Evolutionary conservation across 2,888 invertebrate species (phyloP).

Genomic region (Dynastes tityus): DNA sequence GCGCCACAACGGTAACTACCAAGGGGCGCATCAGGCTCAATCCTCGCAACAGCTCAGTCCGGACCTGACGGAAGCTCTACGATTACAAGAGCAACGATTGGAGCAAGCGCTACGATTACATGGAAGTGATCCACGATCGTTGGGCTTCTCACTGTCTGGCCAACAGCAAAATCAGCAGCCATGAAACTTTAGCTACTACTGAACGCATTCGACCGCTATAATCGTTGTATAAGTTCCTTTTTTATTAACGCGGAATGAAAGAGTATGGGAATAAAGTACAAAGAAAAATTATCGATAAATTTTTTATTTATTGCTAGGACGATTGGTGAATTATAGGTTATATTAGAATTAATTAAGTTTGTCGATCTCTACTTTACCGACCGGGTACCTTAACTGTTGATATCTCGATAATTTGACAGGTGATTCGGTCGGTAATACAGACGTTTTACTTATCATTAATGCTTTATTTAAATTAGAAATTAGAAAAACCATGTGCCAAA

Average conservation of each 20-base stretch:
- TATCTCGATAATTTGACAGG: background rate
- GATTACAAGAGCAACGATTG: conserved; percentile 82
- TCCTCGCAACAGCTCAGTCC: conserved; percentile 74
- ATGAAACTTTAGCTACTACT: conserved; percentile 89
- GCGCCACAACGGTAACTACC: conserved; percentile 69
- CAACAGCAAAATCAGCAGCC: conserved; percentile 74
- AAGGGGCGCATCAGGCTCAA: conserved; percentile 66
- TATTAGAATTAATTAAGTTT: background rate
- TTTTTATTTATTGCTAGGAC: background rate
- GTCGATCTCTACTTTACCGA: conserved; percentile 37
- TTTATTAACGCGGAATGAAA: background rate
- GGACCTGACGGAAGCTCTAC: conserved; percentile 81
- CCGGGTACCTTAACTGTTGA: too few relatives aligned
- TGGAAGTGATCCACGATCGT: conserved; percentile 82
- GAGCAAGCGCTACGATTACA: conserved; percentile 89
- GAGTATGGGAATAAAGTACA: conserved; percentile 18
- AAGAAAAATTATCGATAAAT: conserved; percentile 4
- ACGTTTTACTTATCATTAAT: background rate
- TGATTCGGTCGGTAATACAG: conserved; percentile 34
- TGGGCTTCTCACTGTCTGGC: conserved; percentile 80
- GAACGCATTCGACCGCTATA: conserved; percentile 69
- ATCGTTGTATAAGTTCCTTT: background rate
- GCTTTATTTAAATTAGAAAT: too few relatives aligned
- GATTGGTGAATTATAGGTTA: conserved; percentile 12
- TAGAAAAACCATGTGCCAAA: conserved; percentile 57